Evolutionary conservation across 2,113 vertebrate species (phyloP).

Genomic region (Astur gentilis): DNA sequence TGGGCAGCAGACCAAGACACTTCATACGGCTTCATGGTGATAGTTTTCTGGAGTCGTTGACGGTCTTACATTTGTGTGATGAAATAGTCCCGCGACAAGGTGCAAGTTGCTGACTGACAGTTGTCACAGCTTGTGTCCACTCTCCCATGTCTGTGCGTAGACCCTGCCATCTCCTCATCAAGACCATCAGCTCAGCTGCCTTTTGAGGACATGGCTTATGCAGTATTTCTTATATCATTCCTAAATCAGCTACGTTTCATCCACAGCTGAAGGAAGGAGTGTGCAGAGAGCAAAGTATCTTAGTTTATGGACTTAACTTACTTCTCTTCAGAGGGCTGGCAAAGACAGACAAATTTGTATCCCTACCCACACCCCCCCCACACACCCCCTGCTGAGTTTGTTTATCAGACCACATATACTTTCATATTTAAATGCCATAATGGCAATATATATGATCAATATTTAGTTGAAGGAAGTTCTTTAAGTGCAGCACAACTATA

Average conservation of each 20-base stretch:
- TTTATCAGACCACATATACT: background rate
- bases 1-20: background rate
- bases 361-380: no score
- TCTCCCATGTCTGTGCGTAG: background rate
- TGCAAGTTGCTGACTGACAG: background rate
- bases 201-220: background rate
- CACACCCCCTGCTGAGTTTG: background rate
- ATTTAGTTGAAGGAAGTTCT: background rate
- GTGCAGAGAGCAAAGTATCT: background rate
- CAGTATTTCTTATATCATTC: background rate
- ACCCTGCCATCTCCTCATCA: background rate
- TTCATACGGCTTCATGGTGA: background rate
- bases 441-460: background rate
- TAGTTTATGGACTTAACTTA: background rate
- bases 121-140: background rate
- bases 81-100: background rate
- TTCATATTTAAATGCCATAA: background rate
- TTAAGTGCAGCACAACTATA: background rate
- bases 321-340: background rate
- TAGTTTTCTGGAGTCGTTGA: background rate
- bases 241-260: background rate
- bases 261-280: background rate
- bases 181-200: background rate
- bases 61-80: rapidly evolving
- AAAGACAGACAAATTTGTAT: background rate